Evolutionary conservation across 2,797 vertebrate species (phyloP).

Genomic region (Paratrypauchen microcephalus): DNA sequence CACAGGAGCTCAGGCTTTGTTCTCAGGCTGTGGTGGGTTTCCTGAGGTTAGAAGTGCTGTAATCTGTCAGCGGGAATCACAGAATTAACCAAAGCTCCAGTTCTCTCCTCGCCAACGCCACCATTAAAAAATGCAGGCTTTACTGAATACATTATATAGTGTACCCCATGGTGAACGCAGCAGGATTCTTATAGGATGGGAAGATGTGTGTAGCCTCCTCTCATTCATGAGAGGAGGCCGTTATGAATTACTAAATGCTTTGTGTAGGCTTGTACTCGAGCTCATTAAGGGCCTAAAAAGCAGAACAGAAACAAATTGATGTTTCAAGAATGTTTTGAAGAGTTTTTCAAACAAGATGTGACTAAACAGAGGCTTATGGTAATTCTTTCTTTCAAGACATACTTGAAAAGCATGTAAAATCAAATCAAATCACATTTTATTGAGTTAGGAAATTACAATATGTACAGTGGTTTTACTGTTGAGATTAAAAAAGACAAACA

Average conservation of each 20-base stretch:
- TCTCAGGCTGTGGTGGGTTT: conserved; percentile 31
- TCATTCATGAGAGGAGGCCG: conserved; percentile 20
- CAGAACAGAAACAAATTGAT: conserved; percentile 16
- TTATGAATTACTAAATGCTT: conserved; percentile 15
- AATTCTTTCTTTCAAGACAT: background rate
- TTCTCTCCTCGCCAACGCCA: conserved; percentile 35
- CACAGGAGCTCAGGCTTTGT: conserved; percentile 17
- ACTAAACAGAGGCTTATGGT: background rate
- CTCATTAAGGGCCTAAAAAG: conserved; percentile 34
- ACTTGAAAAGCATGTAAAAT: conserved; percentile 30
- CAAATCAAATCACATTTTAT: conserved; percentile 76
- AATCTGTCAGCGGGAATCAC: conserved; percentile 51
- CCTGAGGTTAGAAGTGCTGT: conserved; percentile 43
- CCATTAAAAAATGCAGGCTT: conserved; percentile 52
- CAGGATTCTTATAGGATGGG: conserved; percentile 6
- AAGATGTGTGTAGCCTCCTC: conserved; percentile 4
- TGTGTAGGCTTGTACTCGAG: background rate
- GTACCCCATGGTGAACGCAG: conserved; percentile 14
- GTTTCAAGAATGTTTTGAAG: conserved; percentile 11
- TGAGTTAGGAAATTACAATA: conserved; percentile 82
- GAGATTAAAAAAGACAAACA: conserved; percentile 75
- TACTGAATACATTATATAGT: conserved; percentile 25
- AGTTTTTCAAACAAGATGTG: conserved; percentile 11
- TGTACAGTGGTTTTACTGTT: conserved; percentile 88
- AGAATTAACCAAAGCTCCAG: conserved; percentile 31